A percentile compares a stretch with the other conserved stretches of the same genome.
These are phyloP conservation scores for Gymnobelideus leadbeateri DNA, from an alignment of 2,113 vertebrate species.

Conservation along the genomic window DNA sequence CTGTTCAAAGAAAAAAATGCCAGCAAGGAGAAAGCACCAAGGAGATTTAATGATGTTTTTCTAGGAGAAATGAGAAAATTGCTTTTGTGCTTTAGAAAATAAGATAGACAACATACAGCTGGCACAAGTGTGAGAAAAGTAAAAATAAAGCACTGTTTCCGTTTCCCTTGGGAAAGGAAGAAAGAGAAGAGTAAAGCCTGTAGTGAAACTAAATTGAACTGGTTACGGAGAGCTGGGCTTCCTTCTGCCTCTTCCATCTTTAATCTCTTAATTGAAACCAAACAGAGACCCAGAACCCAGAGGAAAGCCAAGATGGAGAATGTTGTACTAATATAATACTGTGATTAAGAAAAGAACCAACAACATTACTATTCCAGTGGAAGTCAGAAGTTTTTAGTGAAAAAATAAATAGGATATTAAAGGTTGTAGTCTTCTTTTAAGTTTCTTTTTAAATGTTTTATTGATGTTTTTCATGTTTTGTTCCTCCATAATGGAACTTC, in stretches of 20 bases:
- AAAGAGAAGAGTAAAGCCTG: not conserved
- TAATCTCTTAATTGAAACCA: not conserved
- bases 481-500: not conserved
- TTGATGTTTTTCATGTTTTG: not conserved
- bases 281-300: not conserved
- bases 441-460: not conserved
- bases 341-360: not conserved
- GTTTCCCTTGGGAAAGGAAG: conserved; percentile 9
- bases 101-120: not conserved
- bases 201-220: not conserved
- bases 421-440: not conserved
- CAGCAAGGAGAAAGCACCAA: conserved; percentile 24
- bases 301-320: not conserved
- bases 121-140: not conserved
- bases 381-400: not conserved
- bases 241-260: not conserved
- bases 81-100: conserved; percentile 45
- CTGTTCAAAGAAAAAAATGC: not conserved
- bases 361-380: not conserved
- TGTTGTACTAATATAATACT: not conserved
- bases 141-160: not conserved
- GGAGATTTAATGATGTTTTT: conserved; percentile 25
- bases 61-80: conserved; percentile 46
- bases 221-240: not conserved
- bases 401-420: not conserved